Conservation (phyloP, 2,888 invertebrate genomes). For the Eristalinus sepulchralis region DNA sequence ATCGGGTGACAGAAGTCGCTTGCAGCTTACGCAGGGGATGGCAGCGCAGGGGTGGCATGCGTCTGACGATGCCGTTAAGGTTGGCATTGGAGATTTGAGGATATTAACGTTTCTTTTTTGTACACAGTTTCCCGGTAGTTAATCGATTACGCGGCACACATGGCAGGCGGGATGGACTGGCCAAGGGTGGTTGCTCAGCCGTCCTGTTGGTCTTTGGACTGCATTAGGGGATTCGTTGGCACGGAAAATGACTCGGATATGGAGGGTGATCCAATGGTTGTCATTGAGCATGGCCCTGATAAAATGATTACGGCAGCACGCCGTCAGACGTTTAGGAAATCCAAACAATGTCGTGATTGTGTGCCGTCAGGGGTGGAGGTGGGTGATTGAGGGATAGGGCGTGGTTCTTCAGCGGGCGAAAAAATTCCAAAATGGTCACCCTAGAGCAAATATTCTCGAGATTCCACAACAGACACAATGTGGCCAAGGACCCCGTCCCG, state of each 20-base stretch:
- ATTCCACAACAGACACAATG: too few relatives aligned
- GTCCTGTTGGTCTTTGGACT: neutral
- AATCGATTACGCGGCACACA: constrained; percentile 67
- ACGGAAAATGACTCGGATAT: constrained; percentile 31
- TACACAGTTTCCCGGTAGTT: constrained; percentile 12
- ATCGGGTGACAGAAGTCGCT: constrained; percentile 61
- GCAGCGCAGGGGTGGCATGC: constrained; percentile 22
- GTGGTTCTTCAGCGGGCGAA: too few relatives aligned
- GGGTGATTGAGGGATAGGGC: too few relatives aligned
- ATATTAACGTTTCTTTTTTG: constrained; percentile 42
- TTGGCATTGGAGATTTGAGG: constrained; percentile 22
- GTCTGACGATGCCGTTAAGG: neutral
- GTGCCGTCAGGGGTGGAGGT: neutral
- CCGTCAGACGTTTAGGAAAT: constrained; percentile 27
- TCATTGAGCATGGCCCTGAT: constrained; percentile 16
- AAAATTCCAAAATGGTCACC: too few relatives aligned
- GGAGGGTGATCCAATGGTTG: constrained; percentile 12
- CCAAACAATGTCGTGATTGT: constrained; percentile 10
- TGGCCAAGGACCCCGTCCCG: too few relatives aligned
- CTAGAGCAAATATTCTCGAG: too few relatives aligned
- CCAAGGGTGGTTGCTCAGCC: neutral
- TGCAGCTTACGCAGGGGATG: constrained; percentile 9
- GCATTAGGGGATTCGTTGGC: constrained; percentile 24
- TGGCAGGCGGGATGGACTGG: constrained; percentile 2
- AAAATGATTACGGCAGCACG: constrained; percentile 3